Conservation (phyloP, 2,113 vertebrate species). For the Willisornis vidua region DNA sequence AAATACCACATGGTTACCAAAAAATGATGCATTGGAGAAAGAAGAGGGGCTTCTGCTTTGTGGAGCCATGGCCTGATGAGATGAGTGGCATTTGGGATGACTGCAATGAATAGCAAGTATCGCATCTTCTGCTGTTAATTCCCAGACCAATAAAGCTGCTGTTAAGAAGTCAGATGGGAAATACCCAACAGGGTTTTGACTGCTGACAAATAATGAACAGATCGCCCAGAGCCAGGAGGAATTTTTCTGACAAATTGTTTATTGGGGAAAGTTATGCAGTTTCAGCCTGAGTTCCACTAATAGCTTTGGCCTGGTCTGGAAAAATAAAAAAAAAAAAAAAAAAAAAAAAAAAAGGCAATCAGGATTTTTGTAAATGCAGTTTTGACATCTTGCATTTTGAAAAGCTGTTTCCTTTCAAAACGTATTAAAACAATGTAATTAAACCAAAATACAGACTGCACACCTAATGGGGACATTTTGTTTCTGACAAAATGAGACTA, state of each 20-base stretch:
- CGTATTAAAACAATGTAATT: background rate
- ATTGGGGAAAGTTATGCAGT: background rate
- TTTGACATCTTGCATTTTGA: background rate
- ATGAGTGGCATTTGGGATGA: slow-evolving; percentile 24
- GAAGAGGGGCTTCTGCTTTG: background rate
- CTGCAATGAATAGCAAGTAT: slow-evolving; percentile 49
- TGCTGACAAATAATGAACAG: slow-evolving; percentile 43
- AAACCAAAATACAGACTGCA: background rate
- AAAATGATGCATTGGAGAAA: background rate
- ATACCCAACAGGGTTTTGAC: slow-evolving; percentile 44
- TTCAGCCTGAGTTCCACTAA: background rate
- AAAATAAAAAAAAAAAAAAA: background rate
- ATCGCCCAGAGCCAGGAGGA: slow-evolving; percentile 26
- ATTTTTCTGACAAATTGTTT: slow-evolving; percentile 40
- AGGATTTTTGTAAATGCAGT: background rate
- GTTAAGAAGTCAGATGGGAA: slow-evolving; percentile 60
- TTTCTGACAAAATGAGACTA: background rate
- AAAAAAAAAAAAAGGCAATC: background rate
- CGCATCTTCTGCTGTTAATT: background rate
- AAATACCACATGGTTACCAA: background rate
- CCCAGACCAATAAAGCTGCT: slow-evolving; percentile 56
- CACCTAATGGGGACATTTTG: slow-evolving; percentile 15
- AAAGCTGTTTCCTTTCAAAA: slow-evolving; percentile 4
- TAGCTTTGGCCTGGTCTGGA: background rate
- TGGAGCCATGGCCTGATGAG: background rate